Evolutionary conservation across 1,140 invertebrate species (phyloP), one percentile per base, ranked within the genome.

Genomic region (Drosophila sp.): DNA sequence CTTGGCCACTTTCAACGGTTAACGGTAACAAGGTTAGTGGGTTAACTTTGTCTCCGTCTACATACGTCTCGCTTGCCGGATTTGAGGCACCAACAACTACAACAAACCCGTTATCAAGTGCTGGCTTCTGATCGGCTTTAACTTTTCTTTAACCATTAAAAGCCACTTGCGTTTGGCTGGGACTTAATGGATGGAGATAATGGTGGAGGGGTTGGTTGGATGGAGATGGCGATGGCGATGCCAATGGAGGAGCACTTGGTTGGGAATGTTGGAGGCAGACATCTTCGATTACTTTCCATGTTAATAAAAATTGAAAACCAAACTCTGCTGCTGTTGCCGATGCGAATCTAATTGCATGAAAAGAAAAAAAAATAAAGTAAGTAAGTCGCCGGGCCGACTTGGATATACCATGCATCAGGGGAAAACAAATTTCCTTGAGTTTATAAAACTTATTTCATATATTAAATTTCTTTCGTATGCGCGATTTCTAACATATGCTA

Each of bases 11-110:
- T 85, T 77, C 63, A 73, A 70, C 29, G 35, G 33, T 32, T 23
- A 69, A 60, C 58, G 73, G 72, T 74, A 87, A 87, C 76, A 87
- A 87, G 83, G 83, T 87, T 87, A 87, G 83, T 87, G 83, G 83
- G 83, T 87, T 89, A 86, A 87, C 79, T 68, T 70, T 57, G 30
- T 76, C 70, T 44, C 63, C 61, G 50, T 68, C 65, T 71, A 60
- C 17, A 17, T 17, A 17, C 66, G 66, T 50, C 67, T 57, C 27
- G 70, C 55, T 60, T 77, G 66, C 83, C 82, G 81, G 78, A 84
- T 81, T 84, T 58, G 68, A 58, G 57, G 33, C 35, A 38, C 8
- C 35, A 38, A 57, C 30, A 35, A 57, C 55, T 33, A 30, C 30
- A 57, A 30, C 38, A 79, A 79, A 79, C 77, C 60, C 73, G 79